A percentile compares a stretch with the other conserved stretches of the same genome.
Conservation (phyloP, 1,140 invertebrate species). For the Monochamus saltuarius region DNA sequence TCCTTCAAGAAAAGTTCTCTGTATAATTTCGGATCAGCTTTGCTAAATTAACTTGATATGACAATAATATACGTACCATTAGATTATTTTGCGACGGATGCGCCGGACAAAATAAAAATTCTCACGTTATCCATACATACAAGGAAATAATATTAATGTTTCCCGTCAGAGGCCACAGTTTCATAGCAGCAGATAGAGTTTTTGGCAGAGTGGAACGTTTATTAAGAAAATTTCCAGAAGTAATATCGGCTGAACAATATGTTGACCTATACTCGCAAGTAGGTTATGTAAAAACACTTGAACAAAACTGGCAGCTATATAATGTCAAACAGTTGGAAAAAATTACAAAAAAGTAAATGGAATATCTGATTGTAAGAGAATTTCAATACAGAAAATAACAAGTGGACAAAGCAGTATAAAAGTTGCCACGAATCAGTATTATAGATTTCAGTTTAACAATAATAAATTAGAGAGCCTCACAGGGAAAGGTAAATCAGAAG, state of each 20-base stretch:
- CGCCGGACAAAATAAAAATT: conserved; percentile 40
- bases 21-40: no score
- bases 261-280: conserved; percentile 23
- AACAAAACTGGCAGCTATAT: conserved; percentile 23
- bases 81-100: conserved; percentile 41
- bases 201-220: conserved; percentile 43
- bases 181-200: conserved; percentile 39
- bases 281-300: conserved; percentile 26
- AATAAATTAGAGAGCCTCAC: no score
- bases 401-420: conserved; percentile 23
- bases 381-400: conserved; percentile 22
- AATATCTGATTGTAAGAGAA: conserved; percentile 28
- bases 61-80: conserved; percentile 4
- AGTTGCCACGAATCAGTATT: conserved; percentile 17
- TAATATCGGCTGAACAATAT: conserved; percentile 26
- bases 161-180: conserved; percentile 43
- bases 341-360: conserved; percentile 25
- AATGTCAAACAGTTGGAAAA: conserved; percentile 30
- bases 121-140: conserved; percentile 29
- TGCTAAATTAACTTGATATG: no score
- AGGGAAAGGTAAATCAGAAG: no score
- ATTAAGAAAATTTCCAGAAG: conserved; percentile 33
- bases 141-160: conserved; percentile 34
- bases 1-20: no score
- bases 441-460: conserved; percentile 7